Conservation (phyloP, 2,888 invertebrate genomes). For the Drosophila stalkeri region DNA sequence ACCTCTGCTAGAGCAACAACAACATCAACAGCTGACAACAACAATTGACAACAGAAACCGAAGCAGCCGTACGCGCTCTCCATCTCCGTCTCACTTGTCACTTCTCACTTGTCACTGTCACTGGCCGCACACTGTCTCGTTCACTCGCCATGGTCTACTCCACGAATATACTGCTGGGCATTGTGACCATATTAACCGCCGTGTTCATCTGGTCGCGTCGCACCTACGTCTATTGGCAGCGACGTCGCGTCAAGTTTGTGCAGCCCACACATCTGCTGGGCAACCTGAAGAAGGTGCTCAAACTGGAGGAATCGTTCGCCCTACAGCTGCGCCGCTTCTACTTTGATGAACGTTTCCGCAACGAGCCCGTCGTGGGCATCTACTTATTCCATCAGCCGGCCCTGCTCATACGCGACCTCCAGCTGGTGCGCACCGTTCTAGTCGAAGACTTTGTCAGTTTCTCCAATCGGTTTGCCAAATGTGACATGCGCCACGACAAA, state of each 20-base stretch:
- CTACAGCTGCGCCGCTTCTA: slow-evolving; percentile 84
- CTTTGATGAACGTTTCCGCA: slow-evolving; percentile 68
- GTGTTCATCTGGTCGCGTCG: slow-evolving; percentile 82
- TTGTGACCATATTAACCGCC: slow-evolving; percentile 76
- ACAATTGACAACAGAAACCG: neutral
- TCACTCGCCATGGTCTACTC: slow-evolving; percentile 76
- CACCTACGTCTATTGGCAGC: slow-evolving; percentile 85
- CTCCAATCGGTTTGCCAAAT: slow-evolving; percentile 79
- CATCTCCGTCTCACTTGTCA: neutral
- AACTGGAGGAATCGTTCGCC: slow-evolving; percentile 80
- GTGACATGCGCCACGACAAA: slow-evolving; percentile 82
- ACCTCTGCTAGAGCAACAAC: too few species aligned
- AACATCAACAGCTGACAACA: too few species aligned
- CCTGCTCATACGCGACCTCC: slow-evolving; percentile 85
- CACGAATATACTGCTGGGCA: slow-evolving; percentile 77
- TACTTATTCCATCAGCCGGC: slow-evolving; percentile 86
- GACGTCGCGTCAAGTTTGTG: slow-evolving; percentile 83
- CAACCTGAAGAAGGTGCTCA: slow-evolving; percentile 84
- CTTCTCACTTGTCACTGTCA: slow-evolving; percentile 4
- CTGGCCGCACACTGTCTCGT: slow-evolving; percentile 41
- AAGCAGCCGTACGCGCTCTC: slow-evolving; percentile 3
- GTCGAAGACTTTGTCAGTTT: slow-evolving; percentile 86
- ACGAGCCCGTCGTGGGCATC: slow-evolving; percentile 83
- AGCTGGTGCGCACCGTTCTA: slow-evolving; percentile 85
- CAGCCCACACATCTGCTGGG: slow-evolving; percentile 85